phyloP scores from a whole-genome alignment of 2,888 invertebrate species.

The Agrilus biguttatus region DNA sequence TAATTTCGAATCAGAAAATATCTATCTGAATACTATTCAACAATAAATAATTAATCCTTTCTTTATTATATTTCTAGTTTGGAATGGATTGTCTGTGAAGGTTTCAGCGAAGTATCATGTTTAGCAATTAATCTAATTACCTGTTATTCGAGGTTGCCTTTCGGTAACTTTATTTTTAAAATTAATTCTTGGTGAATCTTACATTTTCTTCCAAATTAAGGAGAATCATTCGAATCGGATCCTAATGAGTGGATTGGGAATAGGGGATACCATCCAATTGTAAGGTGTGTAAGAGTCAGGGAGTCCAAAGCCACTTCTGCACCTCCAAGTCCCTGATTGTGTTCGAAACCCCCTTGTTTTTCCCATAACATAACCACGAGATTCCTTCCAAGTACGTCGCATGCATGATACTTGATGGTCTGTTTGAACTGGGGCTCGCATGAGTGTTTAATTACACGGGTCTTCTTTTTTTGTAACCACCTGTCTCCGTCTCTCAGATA shows the following conservation, averaged over 20 bases:
- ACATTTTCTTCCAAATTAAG: conserved; percentile 21
- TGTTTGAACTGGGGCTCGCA: conserved; percentile 78
- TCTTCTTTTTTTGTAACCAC: conserved; percentile 84
- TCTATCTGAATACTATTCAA: too few species aligned
- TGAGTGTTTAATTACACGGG: conserved; percentile 66
- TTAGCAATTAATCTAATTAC: too few species aligned
- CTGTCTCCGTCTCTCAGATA: conserved; percentile 80
- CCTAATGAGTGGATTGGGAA: conserved; percentile 76
- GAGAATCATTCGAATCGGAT: conserved; percentile 42
- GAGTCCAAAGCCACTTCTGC: conserved; percentile 75
- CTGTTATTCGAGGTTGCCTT: too few species aligned
- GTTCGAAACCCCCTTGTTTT: conserved; percentile 74
- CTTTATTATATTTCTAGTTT: too few species aligned
- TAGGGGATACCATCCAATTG: conserved; percentile 83
- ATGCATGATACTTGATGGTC: conserved; percentile 73
- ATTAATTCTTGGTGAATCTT: too few species aligned
- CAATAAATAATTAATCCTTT: too few species aligned
- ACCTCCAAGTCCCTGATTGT: conserved; percentile 68
- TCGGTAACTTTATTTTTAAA: too few species aligned
- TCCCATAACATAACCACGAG: conserved; percentile 90
- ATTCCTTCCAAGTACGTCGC: conserved; percentile 63
- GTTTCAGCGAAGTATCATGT: too few species aligned
- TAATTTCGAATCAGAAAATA: too few species aligned
- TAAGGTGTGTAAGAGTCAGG: conserved; percentile 63
- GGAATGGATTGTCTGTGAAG: too few species aligned